Evolutionary conservation across 2,113 vertebrate species (phyloP).

Genomic region (Callithrix jacchus): DNA sequence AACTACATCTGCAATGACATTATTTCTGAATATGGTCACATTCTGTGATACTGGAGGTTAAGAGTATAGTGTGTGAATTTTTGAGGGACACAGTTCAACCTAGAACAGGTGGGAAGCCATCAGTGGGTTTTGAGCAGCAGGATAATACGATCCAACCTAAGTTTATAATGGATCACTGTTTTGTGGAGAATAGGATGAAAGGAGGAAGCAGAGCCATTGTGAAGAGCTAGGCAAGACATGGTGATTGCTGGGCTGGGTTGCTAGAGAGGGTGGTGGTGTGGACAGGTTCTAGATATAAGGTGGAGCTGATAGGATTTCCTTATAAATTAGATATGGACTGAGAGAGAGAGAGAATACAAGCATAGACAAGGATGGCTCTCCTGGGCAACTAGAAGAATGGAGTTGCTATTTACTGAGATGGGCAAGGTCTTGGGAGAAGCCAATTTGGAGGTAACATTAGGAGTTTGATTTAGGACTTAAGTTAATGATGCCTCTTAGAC

Average conservation of each 20-base stretch:
- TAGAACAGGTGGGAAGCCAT: neutral
- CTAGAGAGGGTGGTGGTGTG: neutral
- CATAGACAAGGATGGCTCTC: neutral
- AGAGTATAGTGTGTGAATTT: neutral
- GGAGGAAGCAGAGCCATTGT: neutral
- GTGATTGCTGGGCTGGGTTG: neutral
- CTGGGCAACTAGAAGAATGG: neutral
- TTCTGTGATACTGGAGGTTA: neutral
- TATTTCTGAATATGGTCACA: neutral
- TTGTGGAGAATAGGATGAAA: neutral
- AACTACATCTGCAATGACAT: neutral
- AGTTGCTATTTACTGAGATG: neutral
- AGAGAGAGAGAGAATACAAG: neutral
- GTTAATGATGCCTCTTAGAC: neutral
- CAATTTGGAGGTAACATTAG: neutral
- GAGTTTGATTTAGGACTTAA: neutral
- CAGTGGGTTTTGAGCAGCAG: neutral
- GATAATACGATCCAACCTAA: neutral
- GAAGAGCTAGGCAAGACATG: neutral
- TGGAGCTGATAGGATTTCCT: neutral
- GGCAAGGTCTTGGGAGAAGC: neutral
- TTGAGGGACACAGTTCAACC: neutral
- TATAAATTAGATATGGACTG: neutral
- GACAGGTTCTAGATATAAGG: neutral
- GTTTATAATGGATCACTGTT: neutral